phyloP scores from a whole-genome alignment of 2,113 vertebrate genomes.

The Scomber colias region DNA sequence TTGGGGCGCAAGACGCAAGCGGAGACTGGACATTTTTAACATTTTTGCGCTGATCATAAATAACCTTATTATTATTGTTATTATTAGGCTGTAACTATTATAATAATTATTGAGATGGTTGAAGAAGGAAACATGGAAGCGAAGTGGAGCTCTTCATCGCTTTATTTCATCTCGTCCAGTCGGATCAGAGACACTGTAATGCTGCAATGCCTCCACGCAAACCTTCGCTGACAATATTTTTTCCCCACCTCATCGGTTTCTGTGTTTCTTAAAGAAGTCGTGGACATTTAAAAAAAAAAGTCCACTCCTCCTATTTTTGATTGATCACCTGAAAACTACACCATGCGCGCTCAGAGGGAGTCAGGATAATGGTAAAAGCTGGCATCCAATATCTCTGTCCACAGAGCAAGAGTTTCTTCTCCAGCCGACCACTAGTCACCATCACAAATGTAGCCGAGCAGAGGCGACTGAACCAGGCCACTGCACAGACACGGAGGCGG shows the following conservation, averaged over 20 bases:
- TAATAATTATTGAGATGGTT: not conserved
- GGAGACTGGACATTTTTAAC: not conserved
- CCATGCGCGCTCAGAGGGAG: slow-evolving; percentile 15
- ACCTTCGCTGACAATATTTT: slow-evolving; percentile 28
- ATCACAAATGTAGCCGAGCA: slow-evolving; percentile 57
- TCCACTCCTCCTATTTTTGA: slow-evolving; percentile 3
- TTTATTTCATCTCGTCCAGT: not conserved
- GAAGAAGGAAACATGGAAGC: too few species aligned
- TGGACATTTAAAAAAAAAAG: slow-evolving; percentile 42
- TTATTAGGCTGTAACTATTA: slow-evolving; percentile 18
- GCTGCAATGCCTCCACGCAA: slow-evolving; percentile 46
- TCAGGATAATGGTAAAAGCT: slow-evolving; percentile 58
- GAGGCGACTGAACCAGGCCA: slow-evolving; percentile 67
- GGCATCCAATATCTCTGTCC: slow-evolving; percentile 33
- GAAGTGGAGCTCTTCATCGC: too few species aligned
- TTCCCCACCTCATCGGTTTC: slow-evolving; percentile 25
- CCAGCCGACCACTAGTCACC: slow-evolving; percentile 22
- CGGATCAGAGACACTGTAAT: slow-evolving; percentile 48
- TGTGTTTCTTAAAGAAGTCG: slow-evolving; percentile 25
- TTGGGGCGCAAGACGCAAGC: slow-evolving; percentile 22
- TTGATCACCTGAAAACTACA: slow-evolving; percentile 14
- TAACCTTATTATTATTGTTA: slow-evolving; percentile 3
- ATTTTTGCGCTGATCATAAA: not conserved
- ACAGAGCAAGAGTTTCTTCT: slow-evolving; percentile 33
- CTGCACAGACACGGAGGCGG: slow-evolving; percentile 57